Conservation (phyloP, 2,888 invertebrate genomes). For the Tachina fera region DNA sequence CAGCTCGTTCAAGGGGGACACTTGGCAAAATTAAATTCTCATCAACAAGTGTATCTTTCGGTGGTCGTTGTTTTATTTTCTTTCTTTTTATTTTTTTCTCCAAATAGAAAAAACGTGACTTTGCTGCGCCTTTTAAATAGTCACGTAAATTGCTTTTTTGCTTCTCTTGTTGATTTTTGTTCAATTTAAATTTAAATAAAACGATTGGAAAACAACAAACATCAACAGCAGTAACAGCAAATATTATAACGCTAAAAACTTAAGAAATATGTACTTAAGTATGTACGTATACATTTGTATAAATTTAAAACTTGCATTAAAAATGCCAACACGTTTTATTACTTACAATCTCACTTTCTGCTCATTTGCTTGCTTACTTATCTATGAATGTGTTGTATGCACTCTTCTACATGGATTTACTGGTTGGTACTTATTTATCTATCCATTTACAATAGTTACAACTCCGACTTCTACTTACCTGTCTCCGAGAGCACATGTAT, state of each 20-base stretch:
- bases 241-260: conserved; percentile 39
- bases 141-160: conserved; percentile 78
- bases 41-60: conserved; percentile 55
- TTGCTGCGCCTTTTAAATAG: conserved; percentile 77
- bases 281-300: background rate
- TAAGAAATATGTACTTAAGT: conserved; percentile 28
- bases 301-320: conserved; percentile 55
- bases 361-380: background rate
- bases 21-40: conserved; percentile 33
- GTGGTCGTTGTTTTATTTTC: conserved; percentile 17
- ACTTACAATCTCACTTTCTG: conserved; percentile 50
- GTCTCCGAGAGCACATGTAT: conserved; percentile 26
- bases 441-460: conserved; percentile 32
- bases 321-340: conserved; percentile 71
- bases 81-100: conserved; percentile 6
- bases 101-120: conserved; percentile 78
- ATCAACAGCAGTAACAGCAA: conserved; percentile 29
- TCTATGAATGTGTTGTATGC: background rate
- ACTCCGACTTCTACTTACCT: conserved; percentile 28
- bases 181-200: conserved; percentile 63
- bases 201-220: conserved; percentile 58
- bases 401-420: background rate
- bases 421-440: background rate
- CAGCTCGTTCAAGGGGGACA: background rate
- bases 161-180: conserved; percentile 40